These are phyloP conservation scores for Metopolophium dirhodum DNA, from an alignment of 1,140 invertebrate genomes.

Conservation along the genomic window DNA sequence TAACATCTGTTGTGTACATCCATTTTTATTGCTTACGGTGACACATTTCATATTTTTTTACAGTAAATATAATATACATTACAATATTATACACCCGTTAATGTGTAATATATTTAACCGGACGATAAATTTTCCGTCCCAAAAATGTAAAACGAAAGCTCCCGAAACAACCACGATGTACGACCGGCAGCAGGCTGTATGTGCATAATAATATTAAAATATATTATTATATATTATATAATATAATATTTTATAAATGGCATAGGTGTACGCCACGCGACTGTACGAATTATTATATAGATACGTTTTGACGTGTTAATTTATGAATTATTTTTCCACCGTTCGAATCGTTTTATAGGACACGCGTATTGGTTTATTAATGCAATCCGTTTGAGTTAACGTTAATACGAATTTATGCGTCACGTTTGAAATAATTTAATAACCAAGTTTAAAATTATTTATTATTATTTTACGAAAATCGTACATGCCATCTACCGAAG, in stretches of 20 bases:
- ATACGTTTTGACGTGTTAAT: background rate
- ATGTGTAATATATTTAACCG: conserved; percentile 10
- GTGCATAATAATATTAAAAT: too few relatives aligned
- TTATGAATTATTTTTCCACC: background rate
- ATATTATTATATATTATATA: too few relatives aligned
- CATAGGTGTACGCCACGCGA: background rate
- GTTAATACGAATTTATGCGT: background rate
- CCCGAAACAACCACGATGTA: background rate
- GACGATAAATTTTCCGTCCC: background rate
- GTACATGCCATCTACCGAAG: background rate
- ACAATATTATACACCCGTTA: background rate
- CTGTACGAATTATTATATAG: background rate
- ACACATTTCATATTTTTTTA: background rate
- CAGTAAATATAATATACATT: background rate
- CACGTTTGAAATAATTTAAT: background rate
- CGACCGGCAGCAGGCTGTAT: background rate
- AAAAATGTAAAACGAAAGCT: background rate
- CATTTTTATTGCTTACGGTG: background rate
- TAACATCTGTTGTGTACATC: background rate
- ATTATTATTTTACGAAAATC: background rate
- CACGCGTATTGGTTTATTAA: background rate
- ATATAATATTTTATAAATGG: background rate
- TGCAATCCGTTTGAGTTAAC: background rate
- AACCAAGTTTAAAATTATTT: background rate
- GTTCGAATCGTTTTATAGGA: background rate